These are phyloP conservation scores for Junco hyemalis DNA, from an alignment of 2,113 vertebrate species.

Conservation along the genomic window DNA sequence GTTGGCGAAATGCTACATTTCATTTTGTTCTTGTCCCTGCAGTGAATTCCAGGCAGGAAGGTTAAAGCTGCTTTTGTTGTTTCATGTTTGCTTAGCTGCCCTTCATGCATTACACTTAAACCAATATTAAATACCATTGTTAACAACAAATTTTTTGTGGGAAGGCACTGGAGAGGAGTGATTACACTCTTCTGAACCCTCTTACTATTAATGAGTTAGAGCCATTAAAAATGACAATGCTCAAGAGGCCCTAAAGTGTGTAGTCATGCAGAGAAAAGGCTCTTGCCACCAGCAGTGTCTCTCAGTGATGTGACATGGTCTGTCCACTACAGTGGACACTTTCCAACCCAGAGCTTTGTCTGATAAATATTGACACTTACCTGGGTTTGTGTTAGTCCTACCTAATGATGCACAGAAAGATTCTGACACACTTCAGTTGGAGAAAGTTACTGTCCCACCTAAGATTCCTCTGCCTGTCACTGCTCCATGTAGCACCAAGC, in stretches of 20 bases:
- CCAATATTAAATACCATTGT: background rate
- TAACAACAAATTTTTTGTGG: background rate
- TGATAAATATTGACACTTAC: background rate
- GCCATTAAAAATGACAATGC: background rate
- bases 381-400: background rate
- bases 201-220: background rate
- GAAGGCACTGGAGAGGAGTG: rapidly evolving
- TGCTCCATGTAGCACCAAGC: background rate
- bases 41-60: background rate
- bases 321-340: background rate
- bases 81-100: background rate
- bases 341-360: background rate
- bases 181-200: background rate
- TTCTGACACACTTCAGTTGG: background rate
- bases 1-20: background rate
- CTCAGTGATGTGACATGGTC: background rate
- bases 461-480: background rate
- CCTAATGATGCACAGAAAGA: background rate
- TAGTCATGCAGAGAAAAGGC: background rate
- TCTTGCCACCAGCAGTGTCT: background rate
- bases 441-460: background rate
- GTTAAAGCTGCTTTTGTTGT: background rate
- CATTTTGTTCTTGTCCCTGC: background rate
- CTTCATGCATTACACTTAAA: background rate
- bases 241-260: background rate